Base-by-base conservation (phyloP, 35 echinoderm and acorn worm genomes). In the Diadema setosum region DNA sequence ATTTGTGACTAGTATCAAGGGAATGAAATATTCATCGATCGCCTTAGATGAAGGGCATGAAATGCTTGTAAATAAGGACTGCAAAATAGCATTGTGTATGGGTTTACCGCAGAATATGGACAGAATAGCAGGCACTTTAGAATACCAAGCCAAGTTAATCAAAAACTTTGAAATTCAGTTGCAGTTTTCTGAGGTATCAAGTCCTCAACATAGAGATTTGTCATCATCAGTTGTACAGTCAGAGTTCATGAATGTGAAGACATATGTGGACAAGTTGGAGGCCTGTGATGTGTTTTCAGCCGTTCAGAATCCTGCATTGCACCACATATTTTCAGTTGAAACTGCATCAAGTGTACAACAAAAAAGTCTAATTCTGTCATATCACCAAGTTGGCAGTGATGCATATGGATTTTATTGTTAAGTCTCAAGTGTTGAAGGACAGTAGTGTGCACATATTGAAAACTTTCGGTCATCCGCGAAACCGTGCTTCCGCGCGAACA, bases 1-100 rank as follows among this genome's bases (percentile, higher is more conserved):
- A 45, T 94, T 94, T 94, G 86, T 87, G 14, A 39, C 81, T 4
- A 93, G 78, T 60, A 75, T 93, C 3, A 75, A 32, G 31, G 89
- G 85, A 32, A 57, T 42, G n/a, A 70, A 74, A 0, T 87, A 48
- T 33, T 87, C 84, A 15, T 89, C 43, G 61, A 73, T 92, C 7
- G 94, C 85, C 5, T 27, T 89, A 29, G 90, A 92, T 82, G 90
- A 92, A 70, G 52, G 67, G 4, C 94, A 96, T 92, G 90, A 96
- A 59, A 92, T 96, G 86, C 21, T 52, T 5, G 92, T 92, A 50
- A 92, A 96, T 45, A 92, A 88, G 86, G 86, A 92, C 1, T 24
- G 83, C 12, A 92, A 93, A 17, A 75, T 55, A 41, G 85, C 80
- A 9, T 48, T 96, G 29, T 45, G 26, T 17, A 20, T 37, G 2